Evolutionary conservation across 2,797 vertebrate species (phyloP).

Genomic region (Coregonus ussuriensis): DNA sequence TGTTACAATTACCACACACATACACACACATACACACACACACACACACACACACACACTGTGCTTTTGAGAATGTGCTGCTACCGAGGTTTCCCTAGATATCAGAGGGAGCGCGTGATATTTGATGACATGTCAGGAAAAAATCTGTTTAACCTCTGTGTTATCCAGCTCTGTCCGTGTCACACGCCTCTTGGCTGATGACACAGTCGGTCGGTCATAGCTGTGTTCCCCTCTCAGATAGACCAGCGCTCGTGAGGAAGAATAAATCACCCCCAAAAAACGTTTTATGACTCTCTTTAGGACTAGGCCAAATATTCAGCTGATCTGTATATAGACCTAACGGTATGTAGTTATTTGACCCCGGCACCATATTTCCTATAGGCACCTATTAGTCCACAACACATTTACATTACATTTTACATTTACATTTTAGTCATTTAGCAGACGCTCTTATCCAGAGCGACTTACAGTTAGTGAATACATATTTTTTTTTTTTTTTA

Average conservation of each 20-base stretch:
- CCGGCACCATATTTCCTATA: constrained; percentile 10
- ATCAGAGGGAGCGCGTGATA: constrained; percentile 3
- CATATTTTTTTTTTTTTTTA: too few relatives aligned
- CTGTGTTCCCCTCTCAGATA: background rate
- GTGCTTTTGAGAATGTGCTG: constrained; percentile 61
- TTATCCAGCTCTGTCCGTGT: constrained; percentile 24
- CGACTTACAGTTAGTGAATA: too few relatives aligned
- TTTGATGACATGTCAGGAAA: constrained; percentile 61
- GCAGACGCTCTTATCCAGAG: too few relatives aligned
- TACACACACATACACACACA: background rate
- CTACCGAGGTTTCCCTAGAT: constrained; percentile 58
- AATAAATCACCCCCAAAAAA: too few relatives aligned
- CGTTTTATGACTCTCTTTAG: too few relatives aligned
- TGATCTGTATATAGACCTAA: too few relatives aligned
- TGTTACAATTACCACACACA: background rate
- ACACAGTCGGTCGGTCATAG: background rate
- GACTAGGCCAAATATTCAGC: too few relatives aligned
- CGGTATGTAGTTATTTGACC: background rate
- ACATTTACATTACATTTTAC: too few relatives aligned
- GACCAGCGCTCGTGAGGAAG: background rate
- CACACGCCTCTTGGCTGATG: background rate
- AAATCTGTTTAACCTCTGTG: constrained; percentile 35
- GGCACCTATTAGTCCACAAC: background rate
- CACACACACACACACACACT: background rate
- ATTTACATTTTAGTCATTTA: too few relatives aligned